A percentile compares a stretch with the other conserved stretches of the same genome.
Conservation (phyloP, 2,113 vertebrate genomes). For the Tichodroma muraria region DNA sequence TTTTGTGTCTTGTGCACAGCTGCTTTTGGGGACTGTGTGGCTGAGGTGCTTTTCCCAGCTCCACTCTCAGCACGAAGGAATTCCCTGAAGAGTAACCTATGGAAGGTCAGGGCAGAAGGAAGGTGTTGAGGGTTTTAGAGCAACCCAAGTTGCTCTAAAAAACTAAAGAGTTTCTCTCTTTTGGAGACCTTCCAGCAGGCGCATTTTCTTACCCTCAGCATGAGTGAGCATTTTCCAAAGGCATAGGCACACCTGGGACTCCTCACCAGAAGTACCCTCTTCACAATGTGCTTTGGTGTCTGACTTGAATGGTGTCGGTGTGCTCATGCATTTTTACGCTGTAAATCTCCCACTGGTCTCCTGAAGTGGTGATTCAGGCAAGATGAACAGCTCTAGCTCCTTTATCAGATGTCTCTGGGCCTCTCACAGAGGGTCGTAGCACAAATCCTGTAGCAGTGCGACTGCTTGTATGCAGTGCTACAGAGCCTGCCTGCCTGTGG, state of each 20-base stretch:
- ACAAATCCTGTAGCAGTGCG: background rate
- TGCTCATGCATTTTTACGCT: background rate
- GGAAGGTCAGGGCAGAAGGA: background rate
- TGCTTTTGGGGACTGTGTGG: background rate
- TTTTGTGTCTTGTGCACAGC: background rate
- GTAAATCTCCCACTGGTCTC: background rate
- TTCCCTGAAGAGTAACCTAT: background rate
- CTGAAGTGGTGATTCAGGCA: background rate
- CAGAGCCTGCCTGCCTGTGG: background rate
- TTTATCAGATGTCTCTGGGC: background rate
- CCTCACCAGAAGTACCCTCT: background rate
- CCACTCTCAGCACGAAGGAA: background rate
- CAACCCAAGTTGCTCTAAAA: background rate
- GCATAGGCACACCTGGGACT: background rate
- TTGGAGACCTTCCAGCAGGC: background rate
- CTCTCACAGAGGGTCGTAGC: rapidly evolving
- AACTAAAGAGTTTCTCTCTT: background rate
- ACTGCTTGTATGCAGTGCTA: rapidly evolving
- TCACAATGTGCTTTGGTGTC: background rate
- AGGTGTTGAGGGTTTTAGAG: background rate
- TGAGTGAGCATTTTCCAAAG: background rate
- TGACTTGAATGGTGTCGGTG: background rate
- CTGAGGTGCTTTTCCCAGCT: background rate
- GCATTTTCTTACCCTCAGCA: background rate
- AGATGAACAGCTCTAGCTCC: background rate